Percentiles rank a stretch among this genome's conserved stretches.
Evolutionary conservation across 2,113 vertebrate species (phyloP).

Genomic region (Bettongia penicillata): DNA sequence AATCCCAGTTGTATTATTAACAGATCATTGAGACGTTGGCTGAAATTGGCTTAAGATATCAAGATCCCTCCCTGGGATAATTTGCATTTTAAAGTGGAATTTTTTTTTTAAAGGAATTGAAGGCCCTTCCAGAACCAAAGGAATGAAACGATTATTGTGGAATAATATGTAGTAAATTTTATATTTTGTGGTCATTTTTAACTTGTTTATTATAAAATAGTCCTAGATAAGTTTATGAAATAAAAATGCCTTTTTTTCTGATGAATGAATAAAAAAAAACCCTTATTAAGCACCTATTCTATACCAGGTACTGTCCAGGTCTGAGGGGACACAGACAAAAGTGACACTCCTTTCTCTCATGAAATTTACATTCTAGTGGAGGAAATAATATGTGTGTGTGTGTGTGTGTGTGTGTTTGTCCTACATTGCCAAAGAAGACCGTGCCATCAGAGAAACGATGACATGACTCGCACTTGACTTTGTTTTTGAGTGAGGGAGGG

Average conservation of each 20-base stretch:
- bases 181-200: not conserved
- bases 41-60: not conserved
- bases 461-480: too few relatives aligned
- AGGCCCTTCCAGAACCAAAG: not conserved
- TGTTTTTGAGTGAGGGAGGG: too few relatives aligned
- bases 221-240: not conserved
- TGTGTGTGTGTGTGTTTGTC: too few relatives aligned
- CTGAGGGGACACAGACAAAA: not conserved
- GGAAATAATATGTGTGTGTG: not conserved
- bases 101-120: not conserved
- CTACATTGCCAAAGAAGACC: too few relatives aligned
- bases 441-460: too few relatives aligned
- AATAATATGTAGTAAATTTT: not conserved
- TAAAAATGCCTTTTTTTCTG: not conserved
- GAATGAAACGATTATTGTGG: not conserved
- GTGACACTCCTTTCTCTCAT: not conserved
- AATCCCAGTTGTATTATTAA: not conserved
- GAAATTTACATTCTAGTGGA: not conserved
- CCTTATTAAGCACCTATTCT: not conserved
- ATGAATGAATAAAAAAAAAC: not conserved
- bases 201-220: not conserved
- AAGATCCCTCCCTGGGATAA: not conserved
- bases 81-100: not conserved
- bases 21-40: not conserved
- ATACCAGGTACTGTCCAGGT: not conserved